Evolutionary conservation across 2,797 vertebrate species (phyloP), one percentile per base, ranked within the genome.

Genomic region (Muscicapa striata): DNA sequence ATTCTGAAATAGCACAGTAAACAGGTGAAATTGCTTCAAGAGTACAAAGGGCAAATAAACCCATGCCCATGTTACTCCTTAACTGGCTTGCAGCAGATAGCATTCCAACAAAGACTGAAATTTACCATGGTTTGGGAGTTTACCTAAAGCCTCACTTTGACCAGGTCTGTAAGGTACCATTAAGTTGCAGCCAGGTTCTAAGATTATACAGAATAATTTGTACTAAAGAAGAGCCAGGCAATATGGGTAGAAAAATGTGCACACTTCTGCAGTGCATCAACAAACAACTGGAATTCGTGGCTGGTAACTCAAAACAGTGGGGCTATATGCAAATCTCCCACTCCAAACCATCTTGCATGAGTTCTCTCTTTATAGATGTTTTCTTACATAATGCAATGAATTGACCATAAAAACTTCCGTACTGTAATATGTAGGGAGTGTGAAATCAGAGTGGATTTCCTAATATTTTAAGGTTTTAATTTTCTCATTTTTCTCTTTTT

Each of bases 1-100:
- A 91, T 94, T 97, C 94, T 93, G 85, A 96, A 97, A 95, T 84
- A 96, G 84, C 83, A 89, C 57, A 75, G 59, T 72, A 89, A 95
- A 95, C 88, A 70, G 83, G 87, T 83, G 83, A 93, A 87, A 94
- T 55, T 92, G 52, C 69, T 94, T 90, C 23, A 94, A 41, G 45
- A 95, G 81, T 80, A 87, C 84, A 89, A 94, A 95, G 84, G 30
- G 36, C 41, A 80, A 73, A 61, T 63, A 51, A 63, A 85, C 34
- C 16, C 19, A 54, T 49, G 43, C 11, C 62, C 0, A 0, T 45
- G 59, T 90, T 84, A 63, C 29, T 90, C 57, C 88, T 62, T 62
- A 87, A 55, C 58, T 45, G 54, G 36, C 29, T 55, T 66, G 21
- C n/a, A 62, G 40, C 20, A 75, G n/a, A 52, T 1, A 64, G 40